Percentiles rank a stretch among this genome's conserved stretches.
Evolutionary conservation across 2,888 invertebrate species (phyloP).

Genomic region (Craniophora ligustri): DNA sequence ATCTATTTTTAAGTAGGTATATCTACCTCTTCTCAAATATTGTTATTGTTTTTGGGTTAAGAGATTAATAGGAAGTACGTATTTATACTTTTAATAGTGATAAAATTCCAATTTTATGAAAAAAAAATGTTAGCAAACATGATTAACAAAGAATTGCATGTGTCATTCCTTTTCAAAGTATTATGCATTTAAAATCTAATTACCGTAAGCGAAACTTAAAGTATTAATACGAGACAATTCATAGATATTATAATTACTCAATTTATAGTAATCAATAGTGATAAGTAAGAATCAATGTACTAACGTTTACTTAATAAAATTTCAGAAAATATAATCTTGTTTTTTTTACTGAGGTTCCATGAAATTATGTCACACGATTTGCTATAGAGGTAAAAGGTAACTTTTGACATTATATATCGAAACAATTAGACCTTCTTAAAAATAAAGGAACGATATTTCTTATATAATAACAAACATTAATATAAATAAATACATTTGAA

Average conservation of each 20-base stretch:
- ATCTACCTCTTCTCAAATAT: neutral
- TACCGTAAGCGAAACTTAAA: conserved; percentile 21
- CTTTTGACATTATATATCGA: too few species aligned
- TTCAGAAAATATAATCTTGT: conserved; percentile 1
- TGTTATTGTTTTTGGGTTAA: neutral
- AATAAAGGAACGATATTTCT: too few species aligned
- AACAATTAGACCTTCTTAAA: too few species aligned
- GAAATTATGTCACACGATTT: too few species aligned
- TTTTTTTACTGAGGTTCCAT: too few species aligned
- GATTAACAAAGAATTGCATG: neutral
- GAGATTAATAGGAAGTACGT: neutral
- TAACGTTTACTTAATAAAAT: conserved; percentile 38
- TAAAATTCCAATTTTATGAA: too few species aligned
- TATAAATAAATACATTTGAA: too few species aligned
- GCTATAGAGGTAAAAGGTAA: too few species aligned
- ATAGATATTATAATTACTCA: conserved; percentile 19
- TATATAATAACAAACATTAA: too few species aligned
- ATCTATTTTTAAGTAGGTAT: neutral
- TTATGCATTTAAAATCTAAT: conserved; percentile 41
- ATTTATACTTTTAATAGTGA: too few species aligned
- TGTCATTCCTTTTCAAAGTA: conserved; percentile 26
- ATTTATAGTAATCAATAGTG: conserved; percentile 17
- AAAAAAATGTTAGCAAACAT: neutral
- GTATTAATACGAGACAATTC: conserved; percentile 38
- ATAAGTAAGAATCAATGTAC: conserved; percentile 25